A percentile compares a stretch with the other conserved stretches of the same genome.
Conservation (phyloP, 2,797 vertebrate species). For the Sebastes cheni region DNA sequence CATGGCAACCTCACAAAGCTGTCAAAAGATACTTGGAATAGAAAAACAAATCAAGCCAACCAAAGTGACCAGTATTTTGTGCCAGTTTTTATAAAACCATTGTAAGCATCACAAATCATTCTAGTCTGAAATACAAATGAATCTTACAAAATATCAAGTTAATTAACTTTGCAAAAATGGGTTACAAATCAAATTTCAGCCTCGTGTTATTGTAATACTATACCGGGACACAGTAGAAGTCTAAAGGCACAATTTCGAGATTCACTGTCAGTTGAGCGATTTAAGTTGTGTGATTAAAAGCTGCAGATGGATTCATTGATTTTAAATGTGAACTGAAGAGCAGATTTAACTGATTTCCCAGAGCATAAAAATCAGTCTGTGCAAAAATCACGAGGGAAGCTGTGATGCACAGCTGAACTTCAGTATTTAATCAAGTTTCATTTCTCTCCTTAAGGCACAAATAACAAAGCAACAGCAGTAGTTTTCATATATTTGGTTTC, state of each 20-base stretch:
- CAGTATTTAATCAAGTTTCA: not conserved
- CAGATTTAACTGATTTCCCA: not conserved
- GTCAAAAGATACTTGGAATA: not conserved
- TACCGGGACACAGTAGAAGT: not conserved
- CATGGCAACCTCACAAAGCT: not conserved
- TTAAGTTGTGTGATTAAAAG: not conserved
- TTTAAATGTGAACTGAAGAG: not conserved
- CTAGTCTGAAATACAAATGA: not conserved
- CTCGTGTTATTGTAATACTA: not conserved
- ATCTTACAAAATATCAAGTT: not conserved
- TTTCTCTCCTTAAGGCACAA: not conserved
- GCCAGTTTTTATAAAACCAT: constrained; percentile 14
- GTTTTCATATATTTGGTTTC: not conserved
- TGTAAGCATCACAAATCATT: not conserved
- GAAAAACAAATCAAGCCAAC: not conserved
- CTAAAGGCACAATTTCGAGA: not conserved
- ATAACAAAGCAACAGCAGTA: not conserved
- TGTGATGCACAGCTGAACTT: constrained; percentile 30
- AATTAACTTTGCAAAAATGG: not conserved
- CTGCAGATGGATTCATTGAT: not conserved
- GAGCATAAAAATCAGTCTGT: constrained; percentile 4
- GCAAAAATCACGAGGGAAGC: not conserved
- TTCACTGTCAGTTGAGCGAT: not conserved
- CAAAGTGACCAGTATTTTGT: not conserved
- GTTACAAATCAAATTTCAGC: not conserved